Evolutionary conservation across 2,797 vertebrate species (phyloP).

Genomic region (Poecilia velifera): DNA sequence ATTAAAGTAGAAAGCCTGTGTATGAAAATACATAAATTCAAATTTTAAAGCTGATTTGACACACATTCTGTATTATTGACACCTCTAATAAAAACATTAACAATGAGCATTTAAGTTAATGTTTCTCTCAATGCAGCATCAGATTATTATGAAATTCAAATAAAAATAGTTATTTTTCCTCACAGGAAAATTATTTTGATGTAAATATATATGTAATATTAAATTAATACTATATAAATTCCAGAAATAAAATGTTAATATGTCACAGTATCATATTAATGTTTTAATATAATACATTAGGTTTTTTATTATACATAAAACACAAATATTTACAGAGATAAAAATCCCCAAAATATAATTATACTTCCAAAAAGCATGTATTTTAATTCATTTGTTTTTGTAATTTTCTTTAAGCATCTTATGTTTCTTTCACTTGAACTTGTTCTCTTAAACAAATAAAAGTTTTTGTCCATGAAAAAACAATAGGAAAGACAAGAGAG

Average conservation of each 20-base stretch:
- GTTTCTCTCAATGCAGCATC: not conserved
- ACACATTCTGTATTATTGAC: not conserved
- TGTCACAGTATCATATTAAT: too few species aligned
- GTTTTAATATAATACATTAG: not conserved
- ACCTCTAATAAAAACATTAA: not conserved
- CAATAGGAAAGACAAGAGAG: not conserved
- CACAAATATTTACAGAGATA: not conserved
- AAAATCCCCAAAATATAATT: not conserved
- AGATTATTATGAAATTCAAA: too few species aligned
- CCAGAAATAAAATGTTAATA: too few species aligned
- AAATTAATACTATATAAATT: too few species aligned
- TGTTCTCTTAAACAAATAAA: too few species aligned
- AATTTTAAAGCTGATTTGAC: too few species aligned
- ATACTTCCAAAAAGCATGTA: not conserved
- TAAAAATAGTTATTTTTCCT: too few species aligned
- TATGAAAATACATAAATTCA: not conserved
- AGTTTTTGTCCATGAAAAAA: not conserved
- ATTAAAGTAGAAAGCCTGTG: not conserved
- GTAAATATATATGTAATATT: too few species aligned
- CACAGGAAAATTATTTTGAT: too few species aligned
- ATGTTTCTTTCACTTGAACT: not conserved
- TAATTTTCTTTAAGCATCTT: not conserved
- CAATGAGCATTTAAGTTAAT: not conserved
- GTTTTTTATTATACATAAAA: not conserved
- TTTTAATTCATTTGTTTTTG: not conserved